Base-by-base conservation (phyloP, 2,888 invertebrate genomes). In the Hedychridium roseum region DNA sequence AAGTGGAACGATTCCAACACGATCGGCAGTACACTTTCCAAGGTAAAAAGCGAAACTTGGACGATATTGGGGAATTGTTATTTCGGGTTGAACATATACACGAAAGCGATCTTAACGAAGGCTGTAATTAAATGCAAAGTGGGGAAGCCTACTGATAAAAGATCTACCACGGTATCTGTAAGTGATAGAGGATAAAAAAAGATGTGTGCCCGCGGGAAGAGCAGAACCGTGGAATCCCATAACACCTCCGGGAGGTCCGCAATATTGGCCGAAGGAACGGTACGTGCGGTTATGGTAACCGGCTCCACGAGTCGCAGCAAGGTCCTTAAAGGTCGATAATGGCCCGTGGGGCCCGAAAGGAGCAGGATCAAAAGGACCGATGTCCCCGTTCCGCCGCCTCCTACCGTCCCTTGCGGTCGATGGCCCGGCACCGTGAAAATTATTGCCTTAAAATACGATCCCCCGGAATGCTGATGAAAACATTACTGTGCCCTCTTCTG, bases 301-400 rank as follows among this genome's bases (percentile, higher is more conserved):
- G 64, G 63, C 65, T 57, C 54, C 45, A 53, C 57, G 60, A 64
- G 60, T 58, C 56, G 64, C 58, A 53, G 65, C 65, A 67, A 70
- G 70, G 70, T 68, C 70, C 68, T 70, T 68, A 67, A 70, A 69
- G 66, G 66, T 70, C 71, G 71, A 68, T 71, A 70, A 71, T 71
- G 57, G 66, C 53, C 61, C 55, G 54, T 48, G 43, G 58, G 64
- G 57, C 57, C 57, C 50, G 40, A 42, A 54, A 42, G 43, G 54
- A 49, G 21, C 46, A 47, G 60, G 58, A 64, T 64, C 63, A 64
- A 64, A 58, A 52, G 60, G 57, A 58, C 57, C 66, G 70, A 67
- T 66, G 69, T 66, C 66, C 64, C 61, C 59, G 65, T 68, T 67
- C 64, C 50, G 46, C 54, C 51, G 62, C 57, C 50, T 30, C 32